Evolutionary conservation across 2,113 vertebrate species (phyloP).

Genomic region (Labeo catla): DNA sequence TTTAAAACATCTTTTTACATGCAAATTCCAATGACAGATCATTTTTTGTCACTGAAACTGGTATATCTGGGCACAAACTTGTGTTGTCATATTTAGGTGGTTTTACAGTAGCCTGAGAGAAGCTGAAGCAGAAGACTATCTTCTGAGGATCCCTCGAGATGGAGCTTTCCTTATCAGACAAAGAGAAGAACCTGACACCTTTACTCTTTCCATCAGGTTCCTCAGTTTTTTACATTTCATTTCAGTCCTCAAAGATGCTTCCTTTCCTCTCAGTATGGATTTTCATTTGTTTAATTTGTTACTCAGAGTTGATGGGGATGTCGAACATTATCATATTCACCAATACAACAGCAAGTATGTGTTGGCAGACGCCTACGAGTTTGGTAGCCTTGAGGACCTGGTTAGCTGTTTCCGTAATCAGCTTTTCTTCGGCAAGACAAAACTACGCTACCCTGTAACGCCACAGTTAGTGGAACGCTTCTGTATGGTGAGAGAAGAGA

Average conservation of each 20-base stretch:
- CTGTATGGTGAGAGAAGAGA: constrained; percentile 74
- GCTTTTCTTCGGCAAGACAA: constrained; percentile 90
- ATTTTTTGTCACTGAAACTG: not conserved
- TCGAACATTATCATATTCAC: constrained; percentile 93
- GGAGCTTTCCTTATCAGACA: constrained; percentile 94
- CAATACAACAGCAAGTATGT: constrained; percentile 86
- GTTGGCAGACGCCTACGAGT: constrained; percentile 88
- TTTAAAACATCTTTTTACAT: not conserved
- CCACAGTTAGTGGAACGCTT: constrained; percentile 88
- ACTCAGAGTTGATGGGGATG: constrained; percentile 87
- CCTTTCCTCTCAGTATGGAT: not conserved
- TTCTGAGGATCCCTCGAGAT: constrained; percentile 91
- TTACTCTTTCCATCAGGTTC: constrained; percentile 95
- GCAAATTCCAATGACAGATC: not conserved
- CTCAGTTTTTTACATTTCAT: not conserved
- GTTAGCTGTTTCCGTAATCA: constrained; percentile 90
- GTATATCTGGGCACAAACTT: not conserved
- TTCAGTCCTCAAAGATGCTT: not conserved
- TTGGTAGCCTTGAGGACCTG: constrained; percentile 91
- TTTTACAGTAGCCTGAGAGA: constrained; percentile 92
- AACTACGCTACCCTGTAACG: constrained; percentile 90
- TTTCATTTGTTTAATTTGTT: constrained; percentile 20
- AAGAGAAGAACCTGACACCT: constrained; percentile 86
- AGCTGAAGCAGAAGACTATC: constrained; percentile 92
- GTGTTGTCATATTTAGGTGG: constrained; percentile 79